A percentile compares a stretch with the other conserved stretches of the same genome.
Evolutionary conservation across 2,113 vertebrate species (phyloP).

Genomic region (Aspiorhynchus laticeps): DNA sequence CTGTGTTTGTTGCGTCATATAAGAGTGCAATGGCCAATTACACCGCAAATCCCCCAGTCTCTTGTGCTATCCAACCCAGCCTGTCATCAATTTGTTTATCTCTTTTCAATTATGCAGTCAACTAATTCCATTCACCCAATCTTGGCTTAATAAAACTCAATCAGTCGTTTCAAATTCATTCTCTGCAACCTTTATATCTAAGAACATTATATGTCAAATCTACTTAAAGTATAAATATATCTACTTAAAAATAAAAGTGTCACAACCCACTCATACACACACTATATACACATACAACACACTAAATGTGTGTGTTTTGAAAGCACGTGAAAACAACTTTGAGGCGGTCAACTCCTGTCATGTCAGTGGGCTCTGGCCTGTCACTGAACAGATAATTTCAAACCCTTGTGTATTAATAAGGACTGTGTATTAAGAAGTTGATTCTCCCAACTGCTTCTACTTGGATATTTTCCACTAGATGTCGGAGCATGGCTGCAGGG

Average conservation of each 20-base stretch:
- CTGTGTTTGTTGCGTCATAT: not conserved
- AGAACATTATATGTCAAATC: not conserved
- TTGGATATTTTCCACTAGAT: not conserved
- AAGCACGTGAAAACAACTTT: not conserved
- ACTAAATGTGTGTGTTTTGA: not conserved
- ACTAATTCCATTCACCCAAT: constrained; percentile 20
- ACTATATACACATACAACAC: not conserved
- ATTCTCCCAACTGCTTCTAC: not conserved
- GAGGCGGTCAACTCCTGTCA: not conserved
- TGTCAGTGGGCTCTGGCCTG: not conserved
- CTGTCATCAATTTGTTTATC: constrained; percentile 40
- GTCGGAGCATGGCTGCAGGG: not conserved
- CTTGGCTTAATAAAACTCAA: constrained; percentile 27
- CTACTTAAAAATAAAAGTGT: too few species aligned
- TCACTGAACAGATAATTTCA: not conserved
- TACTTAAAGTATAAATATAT: not conserved
- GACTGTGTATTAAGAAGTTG: not conserved
- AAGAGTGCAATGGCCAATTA: not conserved
- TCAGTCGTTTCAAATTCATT: constrained; percentile 16
- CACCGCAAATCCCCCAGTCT: not conserved
- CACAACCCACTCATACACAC: too few species aligned
- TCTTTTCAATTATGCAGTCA: constrained; percentile 26
- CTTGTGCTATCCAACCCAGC: not conserved
- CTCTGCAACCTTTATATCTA: not conserved
- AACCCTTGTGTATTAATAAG: not conserved